phyloP scores from a whole-genome alignment of 2,113 vertebrate species.

The Corydoras sp. region DNA sequence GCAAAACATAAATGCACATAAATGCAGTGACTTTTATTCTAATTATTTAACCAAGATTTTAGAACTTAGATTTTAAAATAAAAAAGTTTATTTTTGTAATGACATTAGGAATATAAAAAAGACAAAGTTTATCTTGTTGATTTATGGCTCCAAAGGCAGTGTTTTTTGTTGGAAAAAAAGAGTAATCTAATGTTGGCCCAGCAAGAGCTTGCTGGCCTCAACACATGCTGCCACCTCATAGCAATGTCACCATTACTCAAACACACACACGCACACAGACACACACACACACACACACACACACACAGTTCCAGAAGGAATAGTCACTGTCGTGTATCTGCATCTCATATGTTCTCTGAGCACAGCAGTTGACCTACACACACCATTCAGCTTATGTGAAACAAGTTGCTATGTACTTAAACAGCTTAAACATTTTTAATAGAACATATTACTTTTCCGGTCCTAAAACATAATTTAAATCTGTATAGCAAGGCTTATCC shows the following conservation, averaged over 20 bases:
- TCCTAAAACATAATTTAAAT: not conserved
- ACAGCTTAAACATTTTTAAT: constrained; percentile 2
- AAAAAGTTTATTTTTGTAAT: too few species aligned
- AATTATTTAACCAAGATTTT: too few species aligned
- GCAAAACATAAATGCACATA: too few species aligned
- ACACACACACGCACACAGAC: constrained; percentile 23
- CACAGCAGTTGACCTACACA: constrained; percentile 14
- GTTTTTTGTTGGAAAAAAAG: constrained; percentile 8
- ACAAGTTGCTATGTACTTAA: constrained; percentile 34
- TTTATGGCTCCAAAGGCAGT: constrained; percentile 3
- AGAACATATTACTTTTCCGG: not conserved
- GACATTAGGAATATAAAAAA: not conserved
- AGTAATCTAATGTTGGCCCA: constrained; percentile 14
- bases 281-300: constrained; percentile 12
- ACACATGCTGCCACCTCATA: constrained; percentile 24
- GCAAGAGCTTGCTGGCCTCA: constrained; percentile 27
- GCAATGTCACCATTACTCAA: constrained; percentile 34
- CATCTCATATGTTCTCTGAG: not conserved
- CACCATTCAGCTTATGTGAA: constrained; percentile 33
- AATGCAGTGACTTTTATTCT: too few species aligned
- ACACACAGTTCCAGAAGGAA: constrained; percentile 5
- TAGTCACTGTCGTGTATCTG: not conserved
- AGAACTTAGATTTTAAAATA: too few species aligned
- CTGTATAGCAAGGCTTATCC: not conserved
- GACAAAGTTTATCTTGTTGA: not conserved